Percentiles rank a stretch among this genome's conserved stretches.
These are phyloP conservation scores for Hyperoplus immaculatus DNA, from an alignment of 2,797 vertebrate genomes.

Conservation along the genomic window DNA sequence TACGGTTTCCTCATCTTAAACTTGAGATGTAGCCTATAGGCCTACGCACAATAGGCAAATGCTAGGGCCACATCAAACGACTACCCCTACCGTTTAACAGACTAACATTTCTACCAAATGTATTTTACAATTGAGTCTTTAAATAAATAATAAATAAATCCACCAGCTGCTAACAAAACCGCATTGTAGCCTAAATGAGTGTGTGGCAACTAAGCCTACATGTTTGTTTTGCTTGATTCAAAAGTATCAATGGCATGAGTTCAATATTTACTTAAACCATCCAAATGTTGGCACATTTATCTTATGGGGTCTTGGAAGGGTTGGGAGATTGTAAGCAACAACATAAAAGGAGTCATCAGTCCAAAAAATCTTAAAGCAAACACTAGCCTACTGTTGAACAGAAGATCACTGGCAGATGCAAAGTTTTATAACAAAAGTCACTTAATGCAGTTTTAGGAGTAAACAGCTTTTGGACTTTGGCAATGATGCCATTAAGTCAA, in stretches of 20 bases:
- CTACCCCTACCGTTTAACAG: not conserved
- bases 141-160: too few relatives aligned
- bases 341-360: not conserved
- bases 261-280: slow-evolving; percentile 22
- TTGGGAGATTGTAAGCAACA: not conserved
- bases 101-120: not conserved
- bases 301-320: not conserved
- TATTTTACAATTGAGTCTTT: slow-evolving; percentile 5
- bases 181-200: not conserved
- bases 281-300: slow-evolving; percentile 14
- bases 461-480: not conserved
- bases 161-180: slow-evolving; percentile 8
- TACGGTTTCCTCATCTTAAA: slow-evolving; percentile 1
- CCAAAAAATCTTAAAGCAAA: not conserved
- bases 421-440: not conserved
- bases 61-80: too few relatives aligned
- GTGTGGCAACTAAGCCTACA: not conserved
- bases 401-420: not conserved
- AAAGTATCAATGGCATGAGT: not conserved
- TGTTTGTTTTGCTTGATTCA: slow-evolving; percentile 20
- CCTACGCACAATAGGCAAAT: too few relatives aligned
- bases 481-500: not conserved
- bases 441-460: not conserved
- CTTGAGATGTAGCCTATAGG: not conserved
- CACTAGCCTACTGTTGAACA: too few relatives aligned